These are phyloP conservation scores for Spilogale gracilis DNA, from an alignment of 2,113 vertebrate species.

Conservation along the genomic window DNA sequence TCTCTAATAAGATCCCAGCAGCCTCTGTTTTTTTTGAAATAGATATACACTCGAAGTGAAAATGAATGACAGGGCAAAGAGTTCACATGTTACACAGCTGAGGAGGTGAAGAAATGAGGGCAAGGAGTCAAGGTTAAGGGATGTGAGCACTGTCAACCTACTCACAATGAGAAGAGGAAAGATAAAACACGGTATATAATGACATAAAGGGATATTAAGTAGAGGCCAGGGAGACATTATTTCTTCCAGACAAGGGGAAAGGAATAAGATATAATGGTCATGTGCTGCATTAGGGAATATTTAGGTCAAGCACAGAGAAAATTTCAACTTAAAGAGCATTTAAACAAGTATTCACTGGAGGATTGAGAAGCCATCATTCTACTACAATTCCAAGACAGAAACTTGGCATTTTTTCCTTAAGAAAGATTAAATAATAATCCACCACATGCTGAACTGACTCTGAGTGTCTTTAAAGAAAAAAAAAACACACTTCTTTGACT, in stretches of 20 bases:
- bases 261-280: conserved; percentile 3
- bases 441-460: not conserved
- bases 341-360: conserved; percentile 22
- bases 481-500: not conserved
- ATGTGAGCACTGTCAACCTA: conserved; percentile 15
- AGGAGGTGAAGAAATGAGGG: conserved; percentile 41
- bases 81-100: conserved; percentile 7
- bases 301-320: conserved; percentile 63
- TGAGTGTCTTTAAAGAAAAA: conserved; percentile 7
- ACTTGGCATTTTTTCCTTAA: conserved; percentile 13
- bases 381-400: conserved; percentile 44
- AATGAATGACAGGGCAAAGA: conserved; percentile 62
- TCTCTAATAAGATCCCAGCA: conserved; percentile 56
- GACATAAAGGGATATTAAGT: conserved; percentile 5
- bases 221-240: conserved; percentile 57
- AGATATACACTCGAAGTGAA: conserved; percentile 7
- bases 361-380: not conserved
- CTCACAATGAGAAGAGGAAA: conserved; percentile 50
- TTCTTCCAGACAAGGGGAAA: conserved; percentile 64
- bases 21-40: conserved; percentile 62
- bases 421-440: conserved; percentile 31
- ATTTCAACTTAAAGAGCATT: conserved; percentile 50
- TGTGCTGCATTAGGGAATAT: conserved; percentile 36
- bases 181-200: conserved; percentile 31
- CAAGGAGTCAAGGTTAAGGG: conserved; percentile 60